Conservation (phyloP, 2,797 vertebrate genomes). For the Propithecus deckenii region DNA sequence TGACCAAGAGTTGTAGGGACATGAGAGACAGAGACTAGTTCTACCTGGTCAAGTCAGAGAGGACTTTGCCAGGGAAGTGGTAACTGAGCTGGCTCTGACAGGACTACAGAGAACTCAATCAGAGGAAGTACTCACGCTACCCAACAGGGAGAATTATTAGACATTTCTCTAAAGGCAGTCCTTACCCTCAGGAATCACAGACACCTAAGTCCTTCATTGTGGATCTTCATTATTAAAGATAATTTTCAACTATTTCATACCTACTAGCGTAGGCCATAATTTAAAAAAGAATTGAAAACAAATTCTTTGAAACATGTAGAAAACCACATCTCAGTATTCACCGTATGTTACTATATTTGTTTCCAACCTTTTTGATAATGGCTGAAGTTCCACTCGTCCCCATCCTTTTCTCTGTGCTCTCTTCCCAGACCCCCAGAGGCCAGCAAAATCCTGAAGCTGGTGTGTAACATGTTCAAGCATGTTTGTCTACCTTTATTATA, state of each 20-base stretch:
- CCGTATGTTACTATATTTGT: not conserved
- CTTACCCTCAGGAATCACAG: not conserved
- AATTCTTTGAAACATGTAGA: not conserved
- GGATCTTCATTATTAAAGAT: slow-evolving; percentile 15
- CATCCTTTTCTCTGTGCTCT: not conserved
- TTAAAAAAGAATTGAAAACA: not conserved
- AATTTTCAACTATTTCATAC: not conserved
- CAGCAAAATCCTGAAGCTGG: not conserved
- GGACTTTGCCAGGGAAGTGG: not conserved
- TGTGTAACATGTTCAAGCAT: not conserved
- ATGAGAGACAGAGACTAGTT: not conserved
- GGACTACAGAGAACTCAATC: not conserved
- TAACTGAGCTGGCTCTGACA: not conserved
- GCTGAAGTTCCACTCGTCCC: not conserved
- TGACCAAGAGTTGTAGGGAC: not conserved
- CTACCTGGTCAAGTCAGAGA: not conserved
- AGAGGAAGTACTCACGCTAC: not conserved
- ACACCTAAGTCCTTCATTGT: not conserved
- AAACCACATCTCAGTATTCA: not conserved
- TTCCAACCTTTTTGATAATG: not conserved
- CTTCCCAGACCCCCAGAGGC: not conserved
- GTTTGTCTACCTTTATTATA: not conserved
- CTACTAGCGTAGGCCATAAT: not conserved
- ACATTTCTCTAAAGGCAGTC: not conserved
- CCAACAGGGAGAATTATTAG: not conserved